These are phyloP conservation scores for Schmidtea mediterranea DNA, from an alignment of 1,140 invertebrate genomes.

Conservation along the genomic window DNA sequence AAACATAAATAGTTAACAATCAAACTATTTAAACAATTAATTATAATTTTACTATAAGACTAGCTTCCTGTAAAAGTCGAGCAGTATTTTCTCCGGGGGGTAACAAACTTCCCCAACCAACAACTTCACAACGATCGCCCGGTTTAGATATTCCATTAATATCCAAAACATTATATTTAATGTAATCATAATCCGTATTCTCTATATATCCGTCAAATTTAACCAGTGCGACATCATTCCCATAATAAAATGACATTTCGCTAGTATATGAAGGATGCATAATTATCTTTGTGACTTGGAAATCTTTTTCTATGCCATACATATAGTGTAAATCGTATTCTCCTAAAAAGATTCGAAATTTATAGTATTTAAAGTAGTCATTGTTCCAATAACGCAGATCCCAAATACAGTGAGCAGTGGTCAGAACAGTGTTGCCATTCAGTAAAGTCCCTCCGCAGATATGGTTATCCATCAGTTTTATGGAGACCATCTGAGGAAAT, in stretches of 20 bases:
- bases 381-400: too few species aligned
- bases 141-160: too few species aligned
- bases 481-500: not conserved
- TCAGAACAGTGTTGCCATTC: constrained; percentile 2
- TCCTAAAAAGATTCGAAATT: not conserved
- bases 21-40: too few species aligned
- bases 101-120: not conserved
- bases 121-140: not conserved
- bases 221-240: not conserved
- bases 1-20: constrained; percentile 12
- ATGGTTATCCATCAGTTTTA: not conserved
- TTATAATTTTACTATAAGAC: not conserved
- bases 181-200: too few species aligned
- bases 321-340: not conserved
- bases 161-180: too few species aligned
- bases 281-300: not conserved
- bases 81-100: not conserved
- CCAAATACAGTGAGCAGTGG: constrained; percentile 8
- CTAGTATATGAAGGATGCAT: not conserved
- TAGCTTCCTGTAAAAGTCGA: not conserved
- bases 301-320: not conserved
- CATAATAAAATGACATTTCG: not conserved
- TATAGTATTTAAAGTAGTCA: not conserved
- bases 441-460: constrained; percentile 8
- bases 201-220: not conserved